Base-by-base conservation (phyloP, 2,888 invertebrate genomes). In the Mesoligia furuncula region DNA sequence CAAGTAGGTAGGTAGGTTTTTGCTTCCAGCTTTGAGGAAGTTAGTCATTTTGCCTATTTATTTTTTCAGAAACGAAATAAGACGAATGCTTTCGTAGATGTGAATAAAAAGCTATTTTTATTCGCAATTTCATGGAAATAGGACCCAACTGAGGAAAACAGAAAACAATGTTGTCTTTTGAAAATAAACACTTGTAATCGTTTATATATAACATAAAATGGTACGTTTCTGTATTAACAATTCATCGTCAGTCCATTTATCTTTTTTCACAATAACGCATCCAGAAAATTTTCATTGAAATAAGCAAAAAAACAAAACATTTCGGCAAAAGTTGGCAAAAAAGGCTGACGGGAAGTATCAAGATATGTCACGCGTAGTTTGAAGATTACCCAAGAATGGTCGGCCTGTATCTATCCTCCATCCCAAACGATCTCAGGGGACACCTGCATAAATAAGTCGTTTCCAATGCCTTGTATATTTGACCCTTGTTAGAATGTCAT, bases 401-500 rank as follows among this genome's bases (percentile, higher is more conserved):
- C 66, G 64, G 61, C 83, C 45, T 65, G n/a, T 64, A 75, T 81
- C 67, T 67, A 51, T 76, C 51, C 24, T 36, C 9, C 24, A 31
- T 48, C 65, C 70, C 42, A 7, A 39, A 70, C 31, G 13, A 66
- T 77, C 67, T 68, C 71, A 20, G 36, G 70, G 79, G 75, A 65
- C 48, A n/a, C n/a, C 27, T 51, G 64, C 31, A 77, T 83, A 77
- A 81, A 81, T 81, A 87, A 85, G 65, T 85, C 75, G 71, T 77
- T 85, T 83, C 77, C 79, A 88, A 83, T 81, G 59, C 67, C 68
- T 80, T 77, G 42, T 88, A 79, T 81, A 77, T 77, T 67, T 78
- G 76, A 73, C 59, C 81, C 81, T 81, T 79, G 81, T 85, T 85
- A 71, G 68, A 77, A 81, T 76, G 73, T 69, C 45, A 72, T 75